phyloP scores from a whole-genome alignment of 2,113 vertebrate species.

The Potamarius usumacintae region DNA sequence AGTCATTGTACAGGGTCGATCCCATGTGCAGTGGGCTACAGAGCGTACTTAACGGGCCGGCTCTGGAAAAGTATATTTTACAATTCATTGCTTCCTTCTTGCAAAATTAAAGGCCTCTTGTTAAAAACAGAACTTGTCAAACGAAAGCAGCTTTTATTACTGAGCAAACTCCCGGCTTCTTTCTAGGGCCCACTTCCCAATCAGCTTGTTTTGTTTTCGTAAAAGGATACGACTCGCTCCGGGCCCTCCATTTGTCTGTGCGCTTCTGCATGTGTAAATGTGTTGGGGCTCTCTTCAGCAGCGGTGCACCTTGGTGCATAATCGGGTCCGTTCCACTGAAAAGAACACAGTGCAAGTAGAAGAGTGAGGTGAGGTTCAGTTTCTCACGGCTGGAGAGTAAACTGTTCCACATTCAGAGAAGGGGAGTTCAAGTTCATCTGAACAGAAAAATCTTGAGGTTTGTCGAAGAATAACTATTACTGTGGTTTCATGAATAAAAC shows the following conservation, averaged over 20 bases:
- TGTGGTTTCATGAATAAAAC: neutral
- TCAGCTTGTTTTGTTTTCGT: conserved; percentile 49
- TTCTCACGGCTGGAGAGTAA: conserved; percentile 18
- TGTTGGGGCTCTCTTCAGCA: conserved; percentile 11
- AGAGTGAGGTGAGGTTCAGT: neutral
- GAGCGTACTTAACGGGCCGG: conserved; percentile 48
- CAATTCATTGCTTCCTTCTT: conserved; percentile 62
- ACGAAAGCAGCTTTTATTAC: conserved; percentile 59
- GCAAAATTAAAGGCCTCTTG: conserved; percentile 63
- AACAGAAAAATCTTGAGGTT: neutral
- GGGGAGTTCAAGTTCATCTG: neutral
- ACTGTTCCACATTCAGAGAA: conserved; percentile 8
- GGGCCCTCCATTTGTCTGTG: conserved; percentile 14
- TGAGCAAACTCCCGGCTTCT: conserved; percentile 49
- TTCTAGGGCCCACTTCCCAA: conserved; percentile 46
- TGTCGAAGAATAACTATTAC: neutral
- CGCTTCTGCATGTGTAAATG: conserved; percentile 20
- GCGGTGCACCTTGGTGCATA: conserved; percentile 33
- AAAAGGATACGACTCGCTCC: conserved; percentile 37
- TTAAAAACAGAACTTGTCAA: conserved; percentile 58
- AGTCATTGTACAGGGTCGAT: conserved; percentile 50
- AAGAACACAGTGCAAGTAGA: conserved; percentile 22
- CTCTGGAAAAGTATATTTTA: conserved; percentile 61
- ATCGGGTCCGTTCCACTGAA: conserved; percentile 31
- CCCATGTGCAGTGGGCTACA: conserved; percentile 40